Percentiles rank a stretch among this genome's conserved stretches.
Conservation (phyloP, 2,113 vertebrate genomes). For the Isurus oxyrinchus region DNA sequence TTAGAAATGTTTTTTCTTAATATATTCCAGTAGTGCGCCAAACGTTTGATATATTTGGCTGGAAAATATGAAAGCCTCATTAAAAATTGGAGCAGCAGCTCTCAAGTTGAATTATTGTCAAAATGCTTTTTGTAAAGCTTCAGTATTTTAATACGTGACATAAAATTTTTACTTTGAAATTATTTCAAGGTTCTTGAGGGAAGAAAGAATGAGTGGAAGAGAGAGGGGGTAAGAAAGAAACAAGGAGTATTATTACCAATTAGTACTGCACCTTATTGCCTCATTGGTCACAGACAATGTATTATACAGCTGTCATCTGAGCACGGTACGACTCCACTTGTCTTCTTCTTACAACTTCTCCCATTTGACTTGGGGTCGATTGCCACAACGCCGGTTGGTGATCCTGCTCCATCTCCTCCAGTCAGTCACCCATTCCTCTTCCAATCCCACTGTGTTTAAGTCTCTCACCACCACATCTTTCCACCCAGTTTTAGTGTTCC, state of each 20-base stretch:
- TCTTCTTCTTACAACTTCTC: no score
- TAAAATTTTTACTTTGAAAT: neutral
- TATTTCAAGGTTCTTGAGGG: neutral
- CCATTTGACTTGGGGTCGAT: no score
- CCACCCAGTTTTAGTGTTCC: no score
- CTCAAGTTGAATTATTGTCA: neutral
- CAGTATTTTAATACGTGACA: neutral
- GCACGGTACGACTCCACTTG: neutral
- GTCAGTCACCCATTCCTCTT: no score
- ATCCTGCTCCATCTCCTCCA: no score
- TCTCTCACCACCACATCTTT: no score
- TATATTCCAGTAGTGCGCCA: neutral
- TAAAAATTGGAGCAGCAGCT: neutral
- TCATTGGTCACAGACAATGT: neutral
- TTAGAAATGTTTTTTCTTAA: neutral
- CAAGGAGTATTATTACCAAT: neutral
- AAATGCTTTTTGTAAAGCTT: neutral
- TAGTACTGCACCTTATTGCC: neutral
- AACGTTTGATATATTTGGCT: neutral
- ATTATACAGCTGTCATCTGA: neutral
- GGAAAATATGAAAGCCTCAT: neutral
- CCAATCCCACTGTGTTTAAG: no score
- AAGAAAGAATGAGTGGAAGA: neutral
- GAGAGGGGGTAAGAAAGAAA: neutral
- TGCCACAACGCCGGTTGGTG: no score